Percentiles rank a stretch among this genome's conserved stretches.
phyloP scores from a whole-genome alignment of 1,140 invertebrate species.

The Dinothrombium tinctorium region DNA sequence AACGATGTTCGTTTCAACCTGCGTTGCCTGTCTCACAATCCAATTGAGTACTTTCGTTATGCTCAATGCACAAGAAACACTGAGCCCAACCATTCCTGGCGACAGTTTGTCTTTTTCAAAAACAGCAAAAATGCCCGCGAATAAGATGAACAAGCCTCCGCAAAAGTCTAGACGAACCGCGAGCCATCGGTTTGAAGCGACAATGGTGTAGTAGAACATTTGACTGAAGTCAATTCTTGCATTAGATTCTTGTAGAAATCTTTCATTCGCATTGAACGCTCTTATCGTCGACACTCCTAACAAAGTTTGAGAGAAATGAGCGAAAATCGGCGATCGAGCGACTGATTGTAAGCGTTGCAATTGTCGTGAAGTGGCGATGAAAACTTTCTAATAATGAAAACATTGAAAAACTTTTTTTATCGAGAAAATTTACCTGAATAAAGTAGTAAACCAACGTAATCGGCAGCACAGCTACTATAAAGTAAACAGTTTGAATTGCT shows the following conservation, averaged over 20 bases:
- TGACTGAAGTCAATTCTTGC: constrained; percentile 45
- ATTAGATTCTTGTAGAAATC: constrained; percentile 19
- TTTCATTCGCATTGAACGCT: constrained; percentile 18
- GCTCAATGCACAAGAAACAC: constrained; percentile 29
- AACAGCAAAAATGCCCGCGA: constrained; percentile 27
- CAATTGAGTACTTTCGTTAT: constrained; percentile 46
- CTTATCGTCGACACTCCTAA: constrained; percentile 21
- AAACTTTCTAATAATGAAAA: constrained; percentile 30
- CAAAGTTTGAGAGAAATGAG: constrained; percentile 25
- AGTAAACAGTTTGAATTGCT: constrained; percentile 40
- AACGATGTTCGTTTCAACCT: constrained; percentile 35
- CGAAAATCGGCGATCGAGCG: constrained; percentile 27
- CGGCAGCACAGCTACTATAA: constrained; percentile 55
- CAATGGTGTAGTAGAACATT: constrained; percentile 51
- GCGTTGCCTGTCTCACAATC: constrained; percentile 30
- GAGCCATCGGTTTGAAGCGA: constrained; percentile 23
- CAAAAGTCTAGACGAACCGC: constrained; percentile 26
- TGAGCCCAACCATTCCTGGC: constrained; percentile 28
- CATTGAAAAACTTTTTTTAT: constrained; percentile 30
- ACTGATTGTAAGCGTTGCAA: constrained; percentile 27
- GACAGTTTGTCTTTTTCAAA: constrained; percentile 20
- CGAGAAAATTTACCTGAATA: constrained; percentile 21
- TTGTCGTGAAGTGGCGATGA: constrained; percentile 27
- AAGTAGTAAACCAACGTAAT: constrained; percentile 46
- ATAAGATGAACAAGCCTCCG: constrained; percentile 27